Conservation (phyloP, 2,888 invertebrate species). For the Cheilosia scutellata region DNA sequence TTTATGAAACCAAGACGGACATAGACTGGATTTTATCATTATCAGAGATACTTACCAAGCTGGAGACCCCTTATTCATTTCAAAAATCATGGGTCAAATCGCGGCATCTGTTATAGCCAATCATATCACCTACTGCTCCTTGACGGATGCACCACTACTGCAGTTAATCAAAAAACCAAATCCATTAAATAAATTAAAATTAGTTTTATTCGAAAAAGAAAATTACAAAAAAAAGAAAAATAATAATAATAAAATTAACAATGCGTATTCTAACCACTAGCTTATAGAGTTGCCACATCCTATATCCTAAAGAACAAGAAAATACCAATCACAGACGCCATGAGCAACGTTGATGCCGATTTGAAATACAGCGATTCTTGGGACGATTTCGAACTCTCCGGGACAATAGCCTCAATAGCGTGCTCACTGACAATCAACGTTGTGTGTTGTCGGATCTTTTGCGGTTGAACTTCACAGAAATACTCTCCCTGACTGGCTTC, state of each 20-base stretch:
- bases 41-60: too few species aligned
- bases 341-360: conserved; percentile 7
- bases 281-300: background rate
- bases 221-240: conserved; percentile 21
- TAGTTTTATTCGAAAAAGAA: conserved; percentile 54
- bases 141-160: too few species aligned
- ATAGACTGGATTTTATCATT: too few species aligned
- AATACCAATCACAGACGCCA: conserved; percentile 64
- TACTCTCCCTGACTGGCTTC: conserved; percentile 78
- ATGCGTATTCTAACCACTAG: conserved; percentile 45
- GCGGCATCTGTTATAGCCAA: too few species aligned
- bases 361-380: conserved; percentile 55
- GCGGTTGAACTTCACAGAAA: conserved; percentile 78
- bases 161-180: conserved; percentile 14
- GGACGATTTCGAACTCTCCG: conserved; percentile 79
- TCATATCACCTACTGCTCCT: too few species aligned
- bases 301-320: conserved; percentile 71
- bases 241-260: conserved; percentile 65
- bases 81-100: too few species aligned
- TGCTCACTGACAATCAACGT: conserved; percentile 76
- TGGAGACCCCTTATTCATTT: too few species aligned
- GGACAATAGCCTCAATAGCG: conserved; percentile 78
- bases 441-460: conserved; percentile 68
- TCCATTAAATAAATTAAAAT: conserved; percentile 71
- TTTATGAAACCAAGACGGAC: too few species aligned